A percentile compares a stretch with the other conserved stretches of the same genome.
These are phyloP conservation scores for Odontomyia ornata DNA, from an alignment of 2,888 invertebrate species.

Conservation along the genomic window DNA sequence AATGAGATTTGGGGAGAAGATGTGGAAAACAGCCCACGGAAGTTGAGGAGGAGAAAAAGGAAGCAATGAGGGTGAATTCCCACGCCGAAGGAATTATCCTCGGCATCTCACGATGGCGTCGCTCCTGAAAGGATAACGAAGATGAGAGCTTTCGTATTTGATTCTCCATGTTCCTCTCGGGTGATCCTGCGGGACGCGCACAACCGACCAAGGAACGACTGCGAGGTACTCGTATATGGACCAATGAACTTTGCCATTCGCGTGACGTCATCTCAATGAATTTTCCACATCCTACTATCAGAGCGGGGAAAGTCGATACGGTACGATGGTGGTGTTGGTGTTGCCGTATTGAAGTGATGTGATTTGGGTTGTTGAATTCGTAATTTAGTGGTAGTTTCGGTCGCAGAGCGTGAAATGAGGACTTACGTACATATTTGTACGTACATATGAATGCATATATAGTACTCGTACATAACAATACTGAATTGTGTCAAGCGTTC, in stretches of 20 bases:
- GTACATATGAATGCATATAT: constrained; percentile 16
- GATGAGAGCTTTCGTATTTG: background rate
- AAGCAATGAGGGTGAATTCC: constrained; percentile 18
- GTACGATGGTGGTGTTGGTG: background rate
- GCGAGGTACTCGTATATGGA: constrained; percentile 31
- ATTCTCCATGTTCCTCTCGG: background rate
- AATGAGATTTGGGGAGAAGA: background rate
- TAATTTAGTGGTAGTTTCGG: background rate
- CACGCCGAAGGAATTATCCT: constrained; percentile 6
- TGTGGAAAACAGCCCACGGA: background rate
- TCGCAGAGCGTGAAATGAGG: no score
- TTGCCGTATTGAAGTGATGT: background rate
- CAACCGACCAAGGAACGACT: background rate
- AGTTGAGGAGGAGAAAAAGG: background rate
- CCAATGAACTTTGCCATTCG: constrained; percentile 39
- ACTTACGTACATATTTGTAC: background rate
- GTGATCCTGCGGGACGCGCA: background rate
- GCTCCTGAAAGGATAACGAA: background rate
- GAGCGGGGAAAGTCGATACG: constrained; percentile 12
- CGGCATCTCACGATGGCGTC: background rate
- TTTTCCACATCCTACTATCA: constrained; percentile 21
- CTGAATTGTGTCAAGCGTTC: no score
- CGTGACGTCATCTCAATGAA: constrained; percentile 33
- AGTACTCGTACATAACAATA: no score
- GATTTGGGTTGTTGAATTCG: constrained; percentile 5